A percentile compares a stretch with the other conserved stretches of the same genome.
Conservation (phyloP, 1,140 invertebrate species). For the Heliconius eleuchia region DNA sequence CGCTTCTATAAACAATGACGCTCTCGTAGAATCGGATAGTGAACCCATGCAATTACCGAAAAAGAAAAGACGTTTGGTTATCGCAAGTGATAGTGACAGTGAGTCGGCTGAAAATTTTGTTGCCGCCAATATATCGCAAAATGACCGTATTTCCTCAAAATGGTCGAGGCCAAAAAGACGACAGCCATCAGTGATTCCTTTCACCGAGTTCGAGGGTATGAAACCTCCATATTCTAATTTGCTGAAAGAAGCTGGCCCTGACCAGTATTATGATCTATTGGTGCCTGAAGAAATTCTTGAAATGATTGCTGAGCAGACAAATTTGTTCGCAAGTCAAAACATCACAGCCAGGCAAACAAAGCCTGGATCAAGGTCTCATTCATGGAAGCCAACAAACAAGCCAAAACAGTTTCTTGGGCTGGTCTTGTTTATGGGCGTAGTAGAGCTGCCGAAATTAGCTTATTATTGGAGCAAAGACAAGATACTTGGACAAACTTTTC, state of each 20-base stretch:
- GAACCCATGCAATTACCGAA: too few relatives aligned
- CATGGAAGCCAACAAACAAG: conserved; percentile 55
- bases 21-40: too few relatives aligned
- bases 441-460: conserved; percentile 55
- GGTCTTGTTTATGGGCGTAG: conserved; percentile 52
- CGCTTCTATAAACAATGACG: too few relatives aligned
- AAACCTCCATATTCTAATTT: conserved; percentile 50
- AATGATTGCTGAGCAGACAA: conserved; percentile 56
- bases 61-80: too few relatives aligned
- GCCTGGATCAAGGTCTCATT: conserved; percentile 52
- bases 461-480: conserved; percentile 54
- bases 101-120: too few relatives aligned
- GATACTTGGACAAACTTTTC: conserved; percentile 53
- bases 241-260: conserved; percentile 49
- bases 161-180: conserved; percentile 49
- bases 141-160: conserved; percentile 53
- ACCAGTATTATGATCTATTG: conserved; percentile 49
- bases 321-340: neutral
- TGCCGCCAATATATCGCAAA: conserved; percentile 16
- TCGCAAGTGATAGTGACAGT: too few relatives aligned
- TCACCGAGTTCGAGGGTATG: conserved; percentile 50
- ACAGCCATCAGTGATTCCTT: conserved; percentile 53
- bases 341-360: conserved; percentile 48
- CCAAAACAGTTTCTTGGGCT: conserved; percentile 52
- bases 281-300: conserved; percentile 54